Evolutionary conservation across 2,888 invertebrate species (phyloP).

Genomic region (Lepidonotus clava): DNA sequence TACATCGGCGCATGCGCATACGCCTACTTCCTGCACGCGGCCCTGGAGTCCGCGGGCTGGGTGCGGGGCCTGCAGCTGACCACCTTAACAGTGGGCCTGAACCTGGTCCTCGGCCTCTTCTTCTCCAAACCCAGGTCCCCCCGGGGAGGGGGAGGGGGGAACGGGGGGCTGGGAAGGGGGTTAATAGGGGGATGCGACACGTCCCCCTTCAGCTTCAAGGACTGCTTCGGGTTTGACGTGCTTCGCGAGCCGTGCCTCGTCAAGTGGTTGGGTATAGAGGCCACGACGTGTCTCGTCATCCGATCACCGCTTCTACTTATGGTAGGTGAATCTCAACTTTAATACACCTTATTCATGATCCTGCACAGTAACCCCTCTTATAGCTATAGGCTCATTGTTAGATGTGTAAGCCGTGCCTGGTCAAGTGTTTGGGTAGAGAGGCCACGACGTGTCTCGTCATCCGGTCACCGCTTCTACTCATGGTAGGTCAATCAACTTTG

Average conservation of each 20-base stretch:
- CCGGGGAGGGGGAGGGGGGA: neutral
- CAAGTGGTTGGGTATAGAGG: constrained; percentile 43
- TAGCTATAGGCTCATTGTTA: too few relatives aligned
- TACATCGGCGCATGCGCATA: constrained; percentile 44
- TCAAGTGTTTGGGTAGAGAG: constrained; percentile 31
- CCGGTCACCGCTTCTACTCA: constrained; percentile 43
- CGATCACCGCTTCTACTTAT: constrained; percentile 47
- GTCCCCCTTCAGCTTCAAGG: constrained; percentile 30
- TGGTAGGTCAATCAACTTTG: too few relatives aligned
- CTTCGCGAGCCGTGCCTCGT: constrained; percentile 24
- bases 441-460: constrained; percentile 1
- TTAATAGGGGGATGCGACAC: neutral
- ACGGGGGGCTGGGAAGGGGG: neutral
- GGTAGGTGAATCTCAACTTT: too few relatives aligned
- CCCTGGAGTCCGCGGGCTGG: constrained; percentile 47
- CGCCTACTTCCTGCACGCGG: constrained; percentile 33
- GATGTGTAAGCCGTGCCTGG: constrained; percentile 4
- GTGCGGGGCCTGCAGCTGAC: constrained; percentile 49
- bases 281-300: neutral
- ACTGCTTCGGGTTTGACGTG: constrained; percentile 25
- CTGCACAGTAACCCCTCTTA: too few relatives aligned
- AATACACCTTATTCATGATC: too few relatives aligned
- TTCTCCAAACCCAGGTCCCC: neutral
- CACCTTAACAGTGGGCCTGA: constrained; percentile 41
- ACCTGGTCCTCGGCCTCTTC: constrained; percentile 53